These are phyloP conservation scores for Steinernema feltiae DNA, from an alignment of 1,140 invertebrate species.

Conservation along the genomic window DNA sequence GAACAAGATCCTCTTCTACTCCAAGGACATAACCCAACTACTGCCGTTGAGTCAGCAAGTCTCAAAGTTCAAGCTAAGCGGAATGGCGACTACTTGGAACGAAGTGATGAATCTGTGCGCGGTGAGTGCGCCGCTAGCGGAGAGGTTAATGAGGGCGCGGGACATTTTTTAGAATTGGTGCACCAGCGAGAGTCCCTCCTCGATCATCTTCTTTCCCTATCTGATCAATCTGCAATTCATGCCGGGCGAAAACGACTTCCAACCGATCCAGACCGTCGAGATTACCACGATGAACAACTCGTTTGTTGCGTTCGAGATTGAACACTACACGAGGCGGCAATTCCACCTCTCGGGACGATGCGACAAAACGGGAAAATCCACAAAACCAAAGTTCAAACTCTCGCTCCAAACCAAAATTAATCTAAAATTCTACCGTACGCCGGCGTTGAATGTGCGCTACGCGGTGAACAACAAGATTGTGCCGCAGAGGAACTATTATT, in stretches of 20 bases:
- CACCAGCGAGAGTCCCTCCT: not conserved
- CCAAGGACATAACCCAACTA: not conserved
- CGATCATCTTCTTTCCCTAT: not conserved
- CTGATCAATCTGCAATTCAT: not conserved
- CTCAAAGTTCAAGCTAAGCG: not conserved
- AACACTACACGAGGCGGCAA: not conserved
- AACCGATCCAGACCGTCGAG: not conserved
- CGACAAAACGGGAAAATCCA: not conserved
- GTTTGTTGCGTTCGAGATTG: not conserved
- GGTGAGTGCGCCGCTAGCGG: not conserved
- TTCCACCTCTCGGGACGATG: not conserved
- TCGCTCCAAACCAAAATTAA: not conserved
- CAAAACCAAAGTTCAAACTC: not conserved
- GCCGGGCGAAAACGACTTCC: no score
- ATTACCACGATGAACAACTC: not conserved
- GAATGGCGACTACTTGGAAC: not conserved
- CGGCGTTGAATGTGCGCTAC: not conserved
- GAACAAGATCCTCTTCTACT: not conserved
- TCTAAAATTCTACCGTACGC: not conserved
- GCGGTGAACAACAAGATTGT: not conserved
- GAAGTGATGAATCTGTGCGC: not conserved
- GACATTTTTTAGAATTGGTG: not conserved
- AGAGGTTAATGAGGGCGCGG: not conserved
- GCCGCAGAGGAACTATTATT: not conserved
- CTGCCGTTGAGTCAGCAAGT: not conserved